A percentile compares a stretch with the other conserved stretches of the same genome.
phyloP scores from a whole-genome alignment of 23 tunicate genomes.

The Corella eumyota region DNA sequence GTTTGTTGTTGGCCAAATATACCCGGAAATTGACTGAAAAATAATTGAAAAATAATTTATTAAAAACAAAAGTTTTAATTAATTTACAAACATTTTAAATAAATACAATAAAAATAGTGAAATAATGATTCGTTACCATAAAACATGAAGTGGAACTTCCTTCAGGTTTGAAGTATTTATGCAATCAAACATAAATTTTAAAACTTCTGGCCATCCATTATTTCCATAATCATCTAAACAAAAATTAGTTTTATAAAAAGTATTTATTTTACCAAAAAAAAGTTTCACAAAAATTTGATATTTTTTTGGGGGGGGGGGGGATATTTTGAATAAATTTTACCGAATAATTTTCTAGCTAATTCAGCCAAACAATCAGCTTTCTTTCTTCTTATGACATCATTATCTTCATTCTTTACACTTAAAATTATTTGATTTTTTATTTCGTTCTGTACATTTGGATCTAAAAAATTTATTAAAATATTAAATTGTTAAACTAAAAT shows the following conservation, averaged over 20 bases:
- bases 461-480: conserved; percentile 8
- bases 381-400: conserved; percentile 40
- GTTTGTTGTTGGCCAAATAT: conserved; percentile 94
- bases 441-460: conserved; percentile 18
- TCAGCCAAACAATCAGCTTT: conserved; percentile 75
- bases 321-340: no score
- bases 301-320: no score
- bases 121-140: conserved; percentile 21
- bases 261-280: not conserved
- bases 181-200: conserved; percentile 80
- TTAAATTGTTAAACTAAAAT: no score
- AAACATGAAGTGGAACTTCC: conserved; percentile 71
- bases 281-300: no score
- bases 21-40: conserved; percentile 85
- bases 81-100: not conserved
- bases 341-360: conserved; percentile 58
- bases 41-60: not conserved
- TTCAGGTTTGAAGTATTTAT: conserved; percentile 54
- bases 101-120: not conserved
- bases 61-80: not conserved
- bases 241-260: not conserved
- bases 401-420: conserved; percentile 18
- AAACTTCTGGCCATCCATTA: conserved; percentile 73
- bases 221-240: conserved; percentile 57
- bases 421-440: conserved; percentile 25